Conservation (phyloP, 2,797 vertebrate genomes). For the Emydoidea blandingii region DNA sequence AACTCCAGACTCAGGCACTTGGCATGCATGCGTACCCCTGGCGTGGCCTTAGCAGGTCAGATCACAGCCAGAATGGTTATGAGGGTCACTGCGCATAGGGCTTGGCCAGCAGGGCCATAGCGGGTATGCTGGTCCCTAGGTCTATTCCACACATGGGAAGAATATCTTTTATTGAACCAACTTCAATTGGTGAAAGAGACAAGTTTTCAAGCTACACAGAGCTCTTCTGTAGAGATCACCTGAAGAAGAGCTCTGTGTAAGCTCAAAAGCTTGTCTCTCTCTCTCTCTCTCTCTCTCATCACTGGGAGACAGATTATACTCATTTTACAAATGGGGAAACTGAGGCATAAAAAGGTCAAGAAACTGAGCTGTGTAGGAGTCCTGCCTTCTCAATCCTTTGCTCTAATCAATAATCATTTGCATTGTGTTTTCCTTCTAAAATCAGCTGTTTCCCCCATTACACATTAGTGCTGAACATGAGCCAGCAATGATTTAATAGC, state of each 20-base stretch:
- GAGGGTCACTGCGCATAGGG: background rate
- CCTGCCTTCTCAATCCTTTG: background rate
- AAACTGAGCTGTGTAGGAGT: accelerated
- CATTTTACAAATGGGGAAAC: background rate
- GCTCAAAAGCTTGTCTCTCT: background rate
- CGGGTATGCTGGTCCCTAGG: background rate
- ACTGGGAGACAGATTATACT: background rate
- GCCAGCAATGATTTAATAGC: background rate
- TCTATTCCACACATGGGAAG: too few species aligned
- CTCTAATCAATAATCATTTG: background rate
- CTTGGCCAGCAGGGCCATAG: background rate
- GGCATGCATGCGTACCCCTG: background rate
- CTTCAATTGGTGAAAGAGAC: background rate
- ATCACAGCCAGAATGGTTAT: background rate
- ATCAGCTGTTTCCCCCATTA: background rate
- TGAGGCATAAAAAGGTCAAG: background rate
- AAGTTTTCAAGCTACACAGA: background rate
- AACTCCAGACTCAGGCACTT: background rate
- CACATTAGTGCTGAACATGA: background rate
- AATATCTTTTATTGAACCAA: background rate
- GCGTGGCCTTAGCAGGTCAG: too few species aligned
- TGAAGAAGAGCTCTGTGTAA: background rate
- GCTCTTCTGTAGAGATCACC: background rate
- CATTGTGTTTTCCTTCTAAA: background rate
- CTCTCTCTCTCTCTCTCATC: background rate